A percentile compares a stretch with the other conserved stretches of the same genome.
phyloP scores from a whole-genome alignment of 2,888 invertebrate species.

The Tetanocera ferruginea region DNA sequence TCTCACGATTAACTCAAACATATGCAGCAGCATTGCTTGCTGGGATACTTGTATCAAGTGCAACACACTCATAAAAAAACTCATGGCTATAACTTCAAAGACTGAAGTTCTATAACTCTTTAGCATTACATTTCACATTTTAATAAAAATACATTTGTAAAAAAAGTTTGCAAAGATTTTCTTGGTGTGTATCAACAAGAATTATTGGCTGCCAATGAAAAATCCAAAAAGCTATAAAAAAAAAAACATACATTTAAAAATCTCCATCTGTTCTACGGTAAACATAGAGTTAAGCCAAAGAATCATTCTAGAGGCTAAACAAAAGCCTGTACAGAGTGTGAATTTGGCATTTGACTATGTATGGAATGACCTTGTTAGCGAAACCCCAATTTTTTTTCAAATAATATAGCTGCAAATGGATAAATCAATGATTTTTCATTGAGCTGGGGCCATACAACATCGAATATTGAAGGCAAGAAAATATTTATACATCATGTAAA shows the following conservation, averaged over 20 bases:
- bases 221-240: no score
- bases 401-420: neutral
- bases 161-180: no score
- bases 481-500: neutral
- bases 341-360: constrained; percentile 12
- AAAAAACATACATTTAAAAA: no score
- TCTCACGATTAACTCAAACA: neutral
- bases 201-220: no score
- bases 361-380: constrained; percentile 9
- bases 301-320: neutral
- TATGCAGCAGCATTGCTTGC: neutral
- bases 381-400: neutral
- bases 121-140: no score
- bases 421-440: neutral
- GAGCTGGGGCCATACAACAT: neutral
- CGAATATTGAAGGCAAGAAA: neutral
- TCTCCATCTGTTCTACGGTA: no score
- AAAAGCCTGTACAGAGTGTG: neutral
- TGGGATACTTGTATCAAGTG: neutral
- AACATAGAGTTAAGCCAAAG: neutral
- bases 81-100: neutral
- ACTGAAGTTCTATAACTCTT: no score
- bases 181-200: no score
- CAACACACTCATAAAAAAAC: neutral
- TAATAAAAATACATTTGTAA: no score